Conservation (phyloP, 2,113 vertebrate genomes). For the Rattus rattus region DNA sequence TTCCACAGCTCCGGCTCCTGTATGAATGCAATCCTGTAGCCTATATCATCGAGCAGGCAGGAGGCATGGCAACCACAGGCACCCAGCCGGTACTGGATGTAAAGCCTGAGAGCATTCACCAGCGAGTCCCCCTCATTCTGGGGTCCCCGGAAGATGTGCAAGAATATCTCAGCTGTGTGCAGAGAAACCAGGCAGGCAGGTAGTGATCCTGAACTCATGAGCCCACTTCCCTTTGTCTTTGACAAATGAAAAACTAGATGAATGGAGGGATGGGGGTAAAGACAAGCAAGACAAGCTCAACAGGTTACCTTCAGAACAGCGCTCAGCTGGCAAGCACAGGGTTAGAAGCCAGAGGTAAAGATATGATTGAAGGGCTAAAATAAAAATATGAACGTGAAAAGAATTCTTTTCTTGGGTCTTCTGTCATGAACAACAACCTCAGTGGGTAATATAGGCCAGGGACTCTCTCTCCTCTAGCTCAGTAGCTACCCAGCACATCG, state of each 20-base stretch:
- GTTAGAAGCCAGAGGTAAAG: background rate
- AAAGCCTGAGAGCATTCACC: slow-evolving; percentile 93
- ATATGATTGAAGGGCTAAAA: slow-evolving; percentile 9
- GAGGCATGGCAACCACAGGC: slow-evolving; percentile 95
- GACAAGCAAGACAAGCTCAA: background rate
- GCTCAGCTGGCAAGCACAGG: accelerated
- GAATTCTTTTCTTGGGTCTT: slow-evolving; percentile 40
- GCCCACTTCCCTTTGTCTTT: background rate
- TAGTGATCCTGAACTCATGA: background rate
- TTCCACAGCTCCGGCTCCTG: slow-evolving; percentile 92
- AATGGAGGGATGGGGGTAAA: background rate
- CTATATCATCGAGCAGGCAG: slow-evolving; percentile 97
- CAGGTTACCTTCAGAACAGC: background rate
- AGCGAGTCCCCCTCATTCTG: slow-evolving; percentile 93
- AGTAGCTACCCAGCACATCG: background rate
- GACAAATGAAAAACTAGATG: background rate
- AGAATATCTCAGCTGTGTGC: slow-evolving; percentile 94
- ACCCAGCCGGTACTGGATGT: slow-evolving; percentile 92
- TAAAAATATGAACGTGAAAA: slow-evolving; percentile 58
- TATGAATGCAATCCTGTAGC: slow-evolving; percentile 99
- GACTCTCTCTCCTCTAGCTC: background rate
- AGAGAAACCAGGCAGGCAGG: slow-evolving; percentile 87
- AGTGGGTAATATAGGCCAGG: background rate
- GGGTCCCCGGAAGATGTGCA: slow-evolving; percentile 95
- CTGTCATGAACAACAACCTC: background rate